Base-by-base conservation (phyloP, 2,888 invertebrate species). In the Sinhomidia bicolor region DNA sequence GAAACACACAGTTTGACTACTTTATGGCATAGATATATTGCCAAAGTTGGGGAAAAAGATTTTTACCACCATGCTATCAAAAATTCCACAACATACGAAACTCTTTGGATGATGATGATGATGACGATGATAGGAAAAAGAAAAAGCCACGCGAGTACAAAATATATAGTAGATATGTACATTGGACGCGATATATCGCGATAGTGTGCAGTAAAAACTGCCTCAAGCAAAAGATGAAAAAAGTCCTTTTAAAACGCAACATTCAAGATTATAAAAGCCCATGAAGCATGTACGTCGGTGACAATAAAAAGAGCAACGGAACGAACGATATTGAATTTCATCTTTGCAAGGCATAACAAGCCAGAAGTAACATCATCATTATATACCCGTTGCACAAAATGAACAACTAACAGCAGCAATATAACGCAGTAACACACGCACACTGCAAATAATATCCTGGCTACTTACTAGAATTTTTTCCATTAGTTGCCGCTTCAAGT, bases 21-120 rank as follows among this genome's bases (percentile, higher is more conserved):
- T 88, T 88, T 78, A 65, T 88, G 88, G 76, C 88, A 88, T 71
- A 88, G 88, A 88, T 88, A 88, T 88, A 88, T 88, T 62, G 88
- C 76, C 51, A 88, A 88, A 88, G 82, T 88, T 88, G 65, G 65
- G 41, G n/a, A 41, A 32, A 74, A 74, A 87, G 80, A 87, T 87
- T 81, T 87, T 54, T 32, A 74, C 54, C 57, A 71, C 68, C 41
- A 51, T 20, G n/a, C n/a, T 65, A 62, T 44, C 81, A 81, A 44
- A 47, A 65, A 23, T n/a, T 32, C 17, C 47, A 47, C 17, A 36
- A 68, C 68, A 41, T 41, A 68, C 68, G 17, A 68, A 36, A 68
- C 17, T 17, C 62, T 10, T 14, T 1, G 7, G 47, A 47, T 47
- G 47, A 47, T 47, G 47, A 47, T n/a, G 41, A 41, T 41, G 6